phyloP scores from a whole-genome alignment of 2,888 invertebrate genomes.

The Augiades crinisus region DNA sequence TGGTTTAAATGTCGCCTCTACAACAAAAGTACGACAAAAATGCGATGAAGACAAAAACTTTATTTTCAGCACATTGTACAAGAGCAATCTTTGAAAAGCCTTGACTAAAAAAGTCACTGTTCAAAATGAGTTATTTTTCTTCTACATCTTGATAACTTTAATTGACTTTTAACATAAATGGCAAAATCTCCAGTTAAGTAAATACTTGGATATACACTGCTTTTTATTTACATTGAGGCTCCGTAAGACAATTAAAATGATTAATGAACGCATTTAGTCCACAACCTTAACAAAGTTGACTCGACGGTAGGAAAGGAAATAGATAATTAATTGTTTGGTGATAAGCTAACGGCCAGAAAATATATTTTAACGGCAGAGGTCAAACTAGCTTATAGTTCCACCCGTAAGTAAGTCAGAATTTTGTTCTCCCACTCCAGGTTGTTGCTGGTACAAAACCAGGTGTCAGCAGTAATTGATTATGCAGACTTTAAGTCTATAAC shows the following conservation, averaged over 20 bases:
- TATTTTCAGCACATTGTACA: constrained; percentile 6
- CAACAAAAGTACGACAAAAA: constrained; percentile 10
- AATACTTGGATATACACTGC: not conserved
- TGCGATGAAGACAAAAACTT: constrained; percentile 5
- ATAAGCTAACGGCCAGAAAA: not conserved
- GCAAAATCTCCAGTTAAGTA: not conserved
- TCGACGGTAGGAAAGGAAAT: not conserved
- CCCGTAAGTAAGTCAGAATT: too few relatives aligned
- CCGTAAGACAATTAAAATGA: constrained; percentile 10
- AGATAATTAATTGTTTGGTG: not conserved
- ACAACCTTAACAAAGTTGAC: not conserved
- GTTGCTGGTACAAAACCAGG: too few relatives aligned
- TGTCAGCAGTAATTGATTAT: too few relatives aligned
- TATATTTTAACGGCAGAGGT: too few relatives aligned
- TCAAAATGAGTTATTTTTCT: not conserved
- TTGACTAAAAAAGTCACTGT: constrained; percentile 3
- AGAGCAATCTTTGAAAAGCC: not conserved
- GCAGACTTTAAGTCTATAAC: too few relatives aligned
- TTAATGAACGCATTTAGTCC: constrained; percentile 5
- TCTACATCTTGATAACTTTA: constrained; percentile 1
- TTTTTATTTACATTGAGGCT: not conserved
- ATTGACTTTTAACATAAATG: not conserved
- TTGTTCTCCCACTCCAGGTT: too few relatives aligned
- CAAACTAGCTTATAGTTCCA: too few relatives aligned
- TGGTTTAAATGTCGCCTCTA: constrained; percentile 12